Conservation (phyloP, 2,797 vertebrate species). For the Sphenodon punctatus region DNA sequence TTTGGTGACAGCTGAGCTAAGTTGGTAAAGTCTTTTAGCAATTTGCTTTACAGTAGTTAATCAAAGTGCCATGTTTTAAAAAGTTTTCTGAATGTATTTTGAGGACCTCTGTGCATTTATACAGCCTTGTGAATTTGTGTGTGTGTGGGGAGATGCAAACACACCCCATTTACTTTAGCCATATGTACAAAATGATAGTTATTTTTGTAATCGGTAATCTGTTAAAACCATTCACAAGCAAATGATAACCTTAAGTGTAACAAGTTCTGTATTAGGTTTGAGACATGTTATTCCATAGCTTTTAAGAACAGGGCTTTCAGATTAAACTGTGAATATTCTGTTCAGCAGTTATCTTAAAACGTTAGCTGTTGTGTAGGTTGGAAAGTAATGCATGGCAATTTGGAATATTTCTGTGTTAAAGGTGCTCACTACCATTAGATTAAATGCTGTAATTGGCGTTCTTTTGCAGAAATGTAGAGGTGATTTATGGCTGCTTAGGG, state of each 20-base stretch:
- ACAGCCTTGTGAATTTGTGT: not conserved
- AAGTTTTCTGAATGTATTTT: not conserved
- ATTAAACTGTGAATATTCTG: conserved; percentile 26
- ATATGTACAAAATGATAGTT: not conserved
- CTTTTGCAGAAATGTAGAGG: not conserved
- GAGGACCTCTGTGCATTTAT: not conserved
- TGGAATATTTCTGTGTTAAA: conserved; percentile 1
- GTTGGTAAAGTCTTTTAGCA: not conserved
- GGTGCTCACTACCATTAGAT: conserved; percentile 28
- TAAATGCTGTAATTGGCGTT: not conserved
- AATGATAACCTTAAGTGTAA: not conserved
- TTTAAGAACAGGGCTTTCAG: conserved; percentile 36
- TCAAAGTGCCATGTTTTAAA: not conserved
- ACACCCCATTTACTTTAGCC: not conserved
- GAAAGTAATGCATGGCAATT: conserved; percentile 19
- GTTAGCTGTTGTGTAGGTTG: conserved; percentile 47
- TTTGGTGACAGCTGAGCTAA: not conserved
- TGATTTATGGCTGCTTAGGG: not conserved
- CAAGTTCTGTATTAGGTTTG: not conserved
- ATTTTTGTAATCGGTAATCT: not conserved
- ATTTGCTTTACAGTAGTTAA: not conserved
- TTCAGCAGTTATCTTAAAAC: conserved; percentile 46
- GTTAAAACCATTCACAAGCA: not conserved
- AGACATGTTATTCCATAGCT: conserved; percentile 4
- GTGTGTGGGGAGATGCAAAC: not conserved